Evolutionary conservation across 2,113 vertebrate genomes (phyloP).

Genomic region (Lasiurus borealis): DNA sequence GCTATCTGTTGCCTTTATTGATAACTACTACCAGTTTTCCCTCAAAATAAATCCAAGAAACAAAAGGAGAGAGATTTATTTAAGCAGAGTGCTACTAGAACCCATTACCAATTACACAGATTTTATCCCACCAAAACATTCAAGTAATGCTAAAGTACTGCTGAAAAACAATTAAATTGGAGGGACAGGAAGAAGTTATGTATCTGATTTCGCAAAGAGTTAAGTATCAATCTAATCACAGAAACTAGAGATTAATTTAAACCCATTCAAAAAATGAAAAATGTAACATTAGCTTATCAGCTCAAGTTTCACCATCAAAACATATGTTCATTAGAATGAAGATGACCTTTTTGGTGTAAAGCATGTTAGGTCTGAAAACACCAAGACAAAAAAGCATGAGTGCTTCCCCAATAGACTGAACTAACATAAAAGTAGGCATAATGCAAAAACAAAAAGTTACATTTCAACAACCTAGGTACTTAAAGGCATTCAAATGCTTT

Average conservation of each 20-base stretch:
- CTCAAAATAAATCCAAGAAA: not conserved
- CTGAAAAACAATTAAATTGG: not conserved
- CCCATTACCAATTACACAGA: not conserved
- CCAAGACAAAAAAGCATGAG: not conserved
- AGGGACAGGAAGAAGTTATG: not conserved
- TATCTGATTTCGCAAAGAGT: not conserved
- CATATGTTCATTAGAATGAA: not conserved
- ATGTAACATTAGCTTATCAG: not conserved
- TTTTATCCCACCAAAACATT: not conserved
- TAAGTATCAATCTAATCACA: constrained; percentile 16
- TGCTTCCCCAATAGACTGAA: not conserved
- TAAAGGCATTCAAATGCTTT: constrained; percentile 29
- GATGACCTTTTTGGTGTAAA: not conserved
- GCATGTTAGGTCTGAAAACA: not conserved
- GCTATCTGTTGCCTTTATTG: not conserved
- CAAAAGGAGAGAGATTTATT: not conserved
- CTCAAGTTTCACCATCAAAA: not conserved
- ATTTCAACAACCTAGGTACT: not conserved
- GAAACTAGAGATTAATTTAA: not conserved
- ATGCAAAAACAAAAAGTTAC: not conserved
- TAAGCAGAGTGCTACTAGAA: not conserved
- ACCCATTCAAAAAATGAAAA: constrained; percentile 28
- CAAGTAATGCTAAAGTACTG: not conserved
- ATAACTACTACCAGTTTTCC: not conserved
- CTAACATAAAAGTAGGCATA: not conserved